Percentiles rank a stretch among this genome's conserved stretches.
Conservation (phyloP, 2,113 vertebrate genomes). For the Ploceus nigricollis region DNA sequence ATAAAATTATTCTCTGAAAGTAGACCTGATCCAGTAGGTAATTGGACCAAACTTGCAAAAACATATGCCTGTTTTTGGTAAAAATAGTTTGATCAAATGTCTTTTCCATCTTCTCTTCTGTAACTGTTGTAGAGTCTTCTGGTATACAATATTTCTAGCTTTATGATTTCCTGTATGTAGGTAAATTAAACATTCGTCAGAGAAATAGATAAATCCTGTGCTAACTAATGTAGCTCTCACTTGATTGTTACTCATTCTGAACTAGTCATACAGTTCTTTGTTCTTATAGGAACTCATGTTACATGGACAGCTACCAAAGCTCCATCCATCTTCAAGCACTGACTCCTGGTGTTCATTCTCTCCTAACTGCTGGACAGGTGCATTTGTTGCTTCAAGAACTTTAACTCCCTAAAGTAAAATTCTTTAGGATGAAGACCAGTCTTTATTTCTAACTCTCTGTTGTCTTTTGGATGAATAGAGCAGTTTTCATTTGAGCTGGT, state of each 20-base stretch:
- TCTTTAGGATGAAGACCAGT: not conserved
- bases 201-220: not conserved
- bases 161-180: not conserved
- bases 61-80: rapidly evolving
- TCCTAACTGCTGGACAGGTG: not conserved
- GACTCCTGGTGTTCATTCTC: not conserved
- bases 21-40: not conserved
- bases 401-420: not conserved
- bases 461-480: not conserved
- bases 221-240: not conserved
- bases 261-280: not conserved
- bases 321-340: not conserved
- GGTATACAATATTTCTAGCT: not conserved
- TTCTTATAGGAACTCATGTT: not conserved
- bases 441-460: not conserved
- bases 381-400: not conserved
- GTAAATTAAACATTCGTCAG: not conserved
- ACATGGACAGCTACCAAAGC: not conserved
- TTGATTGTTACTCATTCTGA: not conserved
- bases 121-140: not conserved
- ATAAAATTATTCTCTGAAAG: not conserved
- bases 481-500: not conserved
- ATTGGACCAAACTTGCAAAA: not conserved
- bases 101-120: not conserved
- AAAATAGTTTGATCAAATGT: not conserved